Evolutionary conservation across 2,797 vertebrate genomes (phyloP).

Genomic region (Myiotriccus ornatus): DNA sequence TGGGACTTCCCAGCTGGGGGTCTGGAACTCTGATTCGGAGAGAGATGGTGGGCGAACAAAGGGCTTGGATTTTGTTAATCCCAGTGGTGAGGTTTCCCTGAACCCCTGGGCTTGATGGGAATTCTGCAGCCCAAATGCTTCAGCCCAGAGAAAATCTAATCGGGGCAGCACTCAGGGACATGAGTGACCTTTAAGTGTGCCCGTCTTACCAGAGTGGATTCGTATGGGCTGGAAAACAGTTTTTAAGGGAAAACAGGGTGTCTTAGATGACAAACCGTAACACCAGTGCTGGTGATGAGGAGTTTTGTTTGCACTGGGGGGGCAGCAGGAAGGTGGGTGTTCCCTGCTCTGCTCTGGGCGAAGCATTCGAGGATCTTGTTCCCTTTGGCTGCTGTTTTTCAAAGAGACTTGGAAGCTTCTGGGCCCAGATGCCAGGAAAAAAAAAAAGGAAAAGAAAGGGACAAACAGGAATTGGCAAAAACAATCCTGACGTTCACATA

Average conservation of each 20-base stretch:
- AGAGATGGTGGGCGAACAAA: not conserved
- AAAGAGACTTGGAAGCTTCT: not conserved
- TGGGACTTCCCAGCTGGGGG: not conserved
- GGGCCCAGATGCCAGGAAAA: not conserved
- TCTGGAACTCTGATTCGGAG: not conserved
- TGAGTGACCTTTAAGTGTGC: not conserved
- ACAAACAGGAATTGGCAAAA: not conserved
- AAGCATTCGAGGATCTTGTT: not conserved
- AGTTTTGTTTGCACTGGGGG: not conserved
- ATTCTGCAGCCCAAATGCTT: not conserved
- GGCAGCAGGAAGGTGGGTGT: conserved; percentile 1
- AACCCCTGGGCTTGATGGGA: not conserved
- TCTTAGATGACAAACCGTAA: not conserved
- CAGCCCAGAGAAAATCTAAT: not conserved
- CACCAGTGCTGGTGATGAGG: not conserved
- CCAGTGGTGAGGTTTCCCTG: not conserved
- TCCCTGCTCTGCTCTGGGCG: not conserved
- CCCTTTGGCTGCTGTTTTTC: not conserved
- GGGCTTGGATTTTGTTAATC: not conserved
- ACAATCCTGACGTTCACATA: not conserved
- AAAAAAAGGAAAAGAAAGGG: not conserved
- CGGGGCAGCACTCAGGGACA: not conserved
- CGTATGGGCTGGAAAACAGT: not conserved
- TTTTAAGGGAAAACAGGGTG: not conserved
- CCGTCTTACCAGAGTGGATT: not conserved